Base-by-base conservation (phyloP, 2,888 invertebrate species). In the Laspeyria flexula region DNA sequence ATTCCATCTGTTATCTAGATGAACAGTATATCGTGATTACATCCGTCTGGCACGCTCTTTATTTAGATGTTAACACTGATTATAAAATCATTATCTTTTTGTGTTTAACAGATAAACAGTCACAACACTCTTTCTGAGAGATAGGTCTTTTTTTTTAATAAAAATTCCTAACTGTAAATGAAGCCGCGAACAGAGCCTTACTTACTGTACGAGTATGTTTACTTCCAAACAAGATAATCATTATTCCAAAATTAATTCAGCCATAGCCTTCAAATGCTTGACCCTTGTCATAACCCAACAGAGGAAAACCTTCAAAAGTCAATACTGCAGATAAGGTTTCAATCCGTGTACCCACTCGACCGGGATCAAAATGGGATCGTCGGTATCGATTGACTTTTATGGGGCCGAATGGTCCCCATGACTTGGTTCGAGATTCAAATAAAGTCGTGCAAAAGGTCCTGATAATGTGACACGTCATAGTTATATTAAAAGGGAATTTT, bases 351-450 rank as follows among this genome's bases (percentile, higher is more conserved):
- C 35, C 38, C 43, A 52, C 38, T 55, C 30, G 48, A 34, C 34
- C 42, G 34, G 46, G 52, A 39, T 58, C 64, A 43, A 43, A 63
- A 49, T 51, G 49, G 51, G 47, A 35, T 58, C 23, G 50, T 31
- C 37, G 48, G 38, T 53, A 56, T 58, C 58, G 55, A 60, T 63
- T 53, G 60, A 55, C 55, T 58, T 65, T 50, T 63, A 65, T 63
- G 46, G 51, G 45, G 18, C 39, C 15, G 33, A 64, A 56, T 54
- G 15, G 50, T 43, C 55, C 37, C 45, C 50, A 48, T 44, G 29
- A 37, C 35, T 21, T 27, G 38, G 30, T 58, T 44, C 37, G 43
- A 18, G 33, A 63, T 60, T 51, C 38, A 42, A 50, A 67, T 67
- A 35, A 42, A 40, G 40, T 54, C 33, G 42, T 54, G 34, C 11